phyloP scores from a whole-genome alignment of 1,140 invertebrate species.

The Aleiodes sp. region DNA sequence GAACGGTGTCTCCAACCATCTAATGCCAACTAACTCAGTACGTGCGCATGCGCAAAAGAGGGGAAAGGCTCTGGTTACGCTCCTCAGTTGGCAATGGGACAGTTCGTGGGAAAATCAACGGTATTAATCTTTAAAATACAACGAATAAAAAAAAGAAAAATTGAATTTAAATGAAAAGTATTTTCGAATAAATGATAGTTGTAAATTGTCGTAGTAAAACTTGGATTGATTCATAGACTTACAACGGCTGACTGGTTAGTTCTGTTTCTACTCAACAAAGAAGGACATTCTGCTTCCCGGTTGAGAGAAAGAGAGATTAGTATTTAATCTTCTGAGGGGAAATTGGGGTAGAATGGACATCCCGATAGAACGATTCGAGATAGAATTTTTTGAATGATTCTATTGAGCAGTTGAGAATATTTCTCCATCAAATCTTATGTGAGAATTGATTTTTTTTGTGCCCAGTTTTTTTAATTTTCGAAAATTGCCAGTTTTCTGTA shows the following conservation, averaged over 20 bases:
- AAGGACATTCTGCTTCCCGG: too few relatives aligned
- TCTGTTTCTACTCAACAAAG: too few relatives aligned
- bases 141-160: conserved; percentile 1
- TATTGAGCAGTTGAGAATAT: too few relatives aligned
- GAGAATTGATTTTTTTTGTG: too few relatives aligned
- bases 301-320: too few relatives aligned
- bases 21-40: conserved; percentile 16
- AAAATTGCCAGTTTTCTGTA: too few relatives aligned
- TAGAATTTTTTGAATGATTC: too few relatives aligned
- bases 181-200: neutral
- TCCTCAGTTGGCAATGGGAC: conserved; percentile 24
- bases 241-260: neutral
- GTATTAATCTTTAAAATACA: neutral
- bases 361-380: too few relatives aligned
- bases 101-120: conserved; percentile 37
- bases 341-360: too few relatives aligned
- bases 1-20: conserved; percentile 35
- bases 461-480: too few relatives aligned
- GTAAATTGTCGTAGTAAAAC: conserved; percentile 3
- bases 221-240: conserved; percentile 3
- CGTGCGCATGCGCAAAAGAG: conserved; percentile 16
- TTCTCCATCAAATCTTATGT: too few relatives aligned
- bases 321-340: too few relatives aligned
- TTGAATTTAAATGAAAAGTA: neutral
- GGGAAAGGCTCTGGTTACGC: conserved; percentile 28